Evolutionary conservation across 2,113 vertebrate species (phyloP), one percentile per base, ranked within the genome.

Genomic region (Peromyscus leucopus): DNA sequence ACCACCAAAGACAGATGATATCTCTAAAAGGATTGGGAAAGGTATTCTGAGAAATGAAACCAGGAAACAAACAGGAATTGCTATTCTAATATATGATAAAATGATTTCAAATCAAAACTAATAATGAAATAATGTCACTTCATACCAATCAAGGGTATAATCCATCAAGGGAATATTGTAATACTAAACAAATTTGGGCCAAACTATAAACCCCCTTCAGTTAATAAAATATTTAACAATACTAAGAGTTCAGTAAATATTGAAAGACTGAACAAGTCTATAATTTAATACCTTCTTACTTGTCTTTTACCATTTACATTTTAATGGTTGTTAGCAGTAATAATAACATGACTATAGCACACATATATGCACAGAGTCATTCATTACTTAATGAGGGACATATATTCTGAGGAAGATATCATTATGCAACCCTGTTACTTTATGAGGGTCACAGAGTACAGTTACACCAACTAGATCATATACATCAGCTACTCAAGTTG

Each of bases 281-380:
- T 65, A 86, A 85, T 91, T 82, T 89, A 82, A 92, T 86, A 63
- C 9, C 28, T 85, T 76, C 51, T 89, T 36, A 94, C 51, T 92
- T 84, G 91, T 85, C 2, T 80, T 88, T 39, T 83, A 61, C 6
- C 0, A 22, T 89, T 7, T 79, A 78, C 10, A 5, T 75, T 61
- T 75, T 86, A 92, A 59, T 76, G 24, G 2, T n/a, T 79, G 12
- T 91, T 74, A 88, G 31, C 79, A 80, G 28, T 78, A 89, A 75
- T 94, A 84, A 63, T 33, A 76, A 57, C 28, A 93, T 15, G 67
- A 67, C 83, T 28, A 67, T 26, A 84, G 1, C 0, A 48, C 57
- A 39, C 51, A 24, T 36, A 69, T 31, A 78, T 67, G 7, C 61
- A 4, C 33, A 63, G 1, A 65, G 11, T 67, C 22, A 33, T 57